phyloP scores from a whole-genome alignment of 2,888 invertebrate species.

The Sphecodes monilicornis region DNA sequence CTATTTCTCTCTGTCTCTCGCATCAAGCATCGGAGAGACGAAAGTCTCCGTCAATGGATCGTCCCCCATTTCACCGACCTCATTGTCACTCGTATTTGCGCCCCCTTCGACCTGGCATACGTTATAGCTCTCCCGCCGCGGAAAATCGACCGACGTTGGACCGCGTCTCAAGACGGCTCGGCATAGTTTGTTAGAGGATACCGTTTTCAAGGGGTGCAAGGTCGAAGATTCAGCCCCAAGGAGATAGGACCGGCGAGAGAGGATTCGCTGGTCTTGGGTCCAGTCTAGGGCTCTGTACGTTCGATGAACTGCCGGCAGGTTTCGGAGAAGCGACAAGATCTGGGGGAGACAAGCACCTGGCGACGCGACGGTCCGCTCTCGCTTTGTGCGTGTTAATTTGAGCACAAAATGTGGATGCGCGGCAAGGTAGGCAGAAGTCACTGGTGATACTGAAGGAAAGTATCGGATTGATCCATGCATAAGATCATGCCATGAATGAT shows the following conservation, averaged over 20 bases:
- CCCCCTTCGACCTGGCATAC: slow-evolving; percentile 45
- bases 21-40: background rate
- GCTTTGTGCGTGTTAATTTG: slow-evolving; percentile 3
- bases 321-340: background rate
- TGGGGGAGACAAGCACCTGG: background rate
- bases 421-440: background rate
- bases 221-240: background rate
- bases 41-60: slow-evolving; percentile 53
- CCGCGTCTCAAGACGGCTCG: background rate
- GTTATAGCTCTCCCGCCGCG: slow-evolving; percentile 40
- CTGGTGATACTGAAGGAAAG: background rate
- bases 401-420: background rate
- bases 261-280: background rate
- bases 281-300: background rate
- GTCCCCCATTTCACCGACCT: slow-evolving; percentile 29
- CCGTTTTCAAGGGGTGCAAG: background rate
- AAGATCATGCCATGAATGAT: too few species aligned
- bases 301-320: slow-evolving; percentile 20
- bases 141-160: slow-evolving; percentile 47
- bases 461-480: too few species aligned
- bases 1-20: slow-evolving; percentile 3
- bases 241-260: background rate
- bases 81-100: slow-evolving; percentile 57
- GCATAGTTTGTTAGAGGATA: background rate
- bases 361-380: background rate